Conservation (phyloP, 2,888 invertebrate genomes). For the Erebia aethiops region DNA sequence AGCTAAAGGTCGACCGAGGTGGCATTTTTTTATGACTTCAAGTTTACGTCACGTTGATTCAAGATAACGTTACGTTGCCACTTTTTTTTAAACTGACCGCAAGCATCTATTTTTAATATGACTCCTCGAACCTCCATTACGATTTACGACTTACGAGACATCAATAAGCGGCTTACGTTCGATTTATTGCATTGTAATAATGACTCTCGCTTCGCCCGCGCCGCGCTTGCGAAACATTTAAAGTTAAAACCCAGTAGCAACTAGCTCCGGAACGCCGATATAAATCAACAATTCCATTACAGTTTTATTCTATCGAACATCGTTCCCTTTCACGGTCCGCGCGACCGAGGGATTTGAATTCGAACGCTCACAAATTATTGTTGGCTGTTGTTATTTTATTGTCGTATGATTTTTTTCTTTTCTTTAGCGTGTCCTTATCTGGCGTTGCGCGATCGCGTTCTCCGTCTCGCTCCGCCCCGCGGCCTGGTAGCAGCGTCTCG, state of each 20-base stretch:
- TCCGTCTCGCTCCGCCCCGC: constrained; percentile 59
- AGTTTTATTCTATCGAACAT: constrained; percentile 69
- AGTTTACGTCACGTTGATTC: constrained; percentile 49
- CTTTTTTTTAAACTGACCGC: constrained; percentile 26
- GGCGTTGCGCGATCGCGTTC: constrained; percentile 37
- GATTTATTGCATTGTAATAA: constrained; percentile 68
- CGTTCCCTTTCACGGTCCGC: constrained; percentile 68
- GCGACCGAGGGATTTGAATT: constrained; percentile 40
- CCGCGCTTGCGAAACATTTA: constrained; percentile 61
- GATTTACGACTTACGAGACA: constrained; percentile 35
- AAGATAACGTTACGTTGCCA: constrained; percentile 36
- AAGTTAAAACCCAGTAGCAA: constrained; percentile 70
- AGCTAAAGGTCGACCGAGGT: constrained; percentile 72
- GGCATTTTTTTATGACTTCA: constrained; percentile 69
- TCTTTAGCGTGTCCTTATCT: constrained; percentile 43
- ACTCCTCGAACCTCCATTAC: constrained; percentile 30
- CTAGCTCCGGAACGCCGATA: constrained; percentile 55
- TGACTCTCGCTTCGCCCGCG: constrained; percentile 50
- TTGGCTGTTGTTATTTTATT: constrained; percentile 74
- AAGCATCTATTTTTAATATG: constrained; percentile 16
- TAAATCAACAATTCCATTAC: constrained; percentile 77
- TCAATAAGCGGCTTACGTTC: constrained; percentile 55
- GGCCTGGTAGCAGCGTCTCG: constrained; percentile 67
- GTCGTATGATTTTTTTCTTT: constrained; percentile 57
- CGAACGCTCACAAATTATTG: constrained; percentile 79